A percentile compares a stretch with the other conserved stretches of the same genome.
Evolutionary conservation across 2,113 vertebrate species (phyloP).

Genomic region (Tympanuchus pallidicinctus): DNA sequence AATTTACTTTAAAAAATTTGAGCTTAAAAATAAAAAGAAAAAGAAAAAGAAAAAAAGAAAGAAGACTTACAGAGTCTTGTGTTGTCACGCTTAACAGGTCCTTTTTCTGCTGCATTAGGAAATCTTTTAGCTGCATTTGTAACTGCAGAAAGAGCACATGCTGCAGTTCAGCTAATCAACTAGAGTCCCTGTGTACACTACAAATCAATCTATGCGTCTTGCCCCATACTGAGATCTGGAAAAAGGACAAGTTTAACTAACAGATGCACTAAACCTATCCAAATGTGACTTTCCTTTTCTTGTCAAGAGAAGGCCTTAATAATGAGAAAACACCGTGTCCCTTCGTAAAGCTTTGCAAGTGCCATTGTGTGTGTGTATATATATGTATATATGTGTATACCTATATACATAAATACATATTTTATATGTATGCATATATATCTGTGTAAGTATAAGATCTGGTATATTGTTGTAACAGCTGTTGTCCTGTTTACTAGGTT

Average conservation of each 20-base stretch:
- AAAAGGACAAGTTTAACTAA: not conserved
- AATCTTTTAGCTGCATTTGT: not conserved
- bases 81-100: not conserved
- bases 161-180: not conserved
- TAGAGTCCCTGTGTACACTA: not conserved
- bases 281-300: not conserved
- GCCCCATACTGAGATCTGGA: not conserved
- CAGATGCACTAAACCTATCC: not conserved
- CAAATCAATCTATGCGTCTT: not conserved
- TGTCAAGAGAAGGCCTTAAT: not conserved
- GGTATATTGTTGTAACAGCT: not conserved
- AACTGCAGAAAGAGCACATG: not conserved
- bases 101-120: not conserved
- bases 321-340: not conserved
- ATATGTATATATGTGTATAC: not conserved
- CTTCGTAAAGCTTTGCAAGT: constrained; percentile 22
- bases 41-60: not conserved
- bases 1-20: not conserved
- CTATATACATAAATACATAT: not conserved
- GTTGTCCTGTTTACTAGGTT: constrained; percentile 78
- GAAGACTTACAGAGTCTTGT: too few species aligned
- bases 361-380: not conserved
- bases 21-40: not conserved
- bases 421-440: not conserved
- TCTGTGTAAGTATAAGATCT: not conserved